Evolutionary conservation across 1,140 invertebrate genomes (phyloP).

Genomic region (Penaeus japonicus): DNA sequence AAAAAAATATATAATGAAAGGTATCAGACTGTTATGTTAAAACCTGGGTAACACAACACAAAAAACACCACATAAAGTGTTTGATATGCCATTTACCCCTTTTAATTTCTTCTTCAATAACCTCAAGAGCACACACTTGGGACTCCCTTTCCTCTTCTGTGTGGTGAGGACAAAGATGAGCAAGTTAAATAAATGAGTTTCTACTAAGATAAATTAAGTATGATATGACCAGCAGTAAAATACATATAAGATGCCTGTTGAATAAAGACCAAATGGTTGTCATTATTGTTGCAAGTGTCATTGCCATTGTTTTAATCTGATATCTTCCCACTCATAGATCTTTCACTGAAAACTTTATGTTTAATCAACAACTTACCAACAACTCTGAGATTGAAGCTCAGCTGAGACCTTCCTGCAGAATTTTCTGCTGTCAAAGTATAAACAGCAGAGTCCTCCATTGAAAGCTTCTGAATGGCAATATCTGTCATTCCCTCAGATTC

Average conservation of each 20-base stretch:
- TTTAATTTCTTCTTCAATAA: slow-evolving; percentile 43
- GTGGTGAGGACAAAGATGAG: neutral
- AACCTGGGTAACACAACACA: neutral
- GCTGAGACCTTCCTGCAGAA: slow-evolving; percentile 73
- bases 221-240: no score
- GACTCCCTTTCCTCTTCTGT: slow-evolving; percentile 50
- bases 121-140: slow-evolving; percentile 35
- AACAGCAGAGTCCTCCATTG: slow-evolving; percentile 71
- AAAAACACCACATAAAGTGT: neutral
- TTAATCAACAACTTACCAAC: slow-evolving; percentile 70
- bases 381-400: slow-evolving; percentile 80
- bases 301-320: no score
- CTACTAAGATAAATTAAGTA: no score
- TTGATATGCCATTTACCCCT: slow-evolving; percentile 32
- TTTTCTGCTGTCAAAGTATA: slow-evolving; percentile 76
- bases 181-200: neutral
- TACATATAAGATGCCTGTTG: no score
- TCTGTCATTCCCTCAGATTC: slow-evolving; percentile 70
- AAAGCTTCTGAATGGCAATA: slow-evolving; percentile 71
- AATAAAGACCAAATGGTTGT: no score
- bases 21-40: no score
- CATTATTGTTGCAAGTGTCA: no score
- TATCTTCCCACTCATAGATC: no score
- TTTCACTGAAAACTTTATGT: neutral
- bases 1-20: no score